Conservation (phyloP, 2,888 invertebrate genomes). For the Willowsia nigromaculata region DNA sequence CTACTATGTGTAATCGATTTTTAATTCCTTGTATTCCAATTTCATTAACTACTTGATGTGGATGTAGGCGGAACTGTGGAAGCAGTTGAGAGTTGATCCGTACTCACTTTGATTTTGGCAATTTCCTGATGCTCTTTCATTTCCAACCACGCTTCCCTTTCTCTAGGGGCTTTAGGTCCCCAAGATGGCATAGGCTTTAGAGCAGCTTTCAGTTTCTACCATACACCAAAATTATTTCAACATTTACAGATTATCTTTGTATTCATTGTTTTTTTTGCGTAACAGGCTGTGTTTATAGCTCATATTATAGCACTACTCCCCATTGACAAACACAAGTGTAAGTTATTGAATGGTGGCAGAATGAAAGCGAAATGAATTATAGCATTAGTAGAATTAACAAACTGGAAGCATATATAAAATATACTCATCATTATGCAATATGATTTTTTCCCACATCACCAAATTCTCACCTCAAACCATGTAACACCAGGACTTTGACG, state of each 20-base stretch:
- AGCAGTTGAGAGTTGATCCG: conserved; percentile 35
- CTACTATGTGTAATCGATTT: not conserved
- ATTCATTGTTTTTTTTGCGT: too few relatives aligned
- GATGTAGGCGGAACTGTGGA: conserved; percentile 24
- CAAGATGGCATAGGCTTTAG: conserved; percentile 48
- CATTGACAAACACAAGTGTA: too few relatives aligned
- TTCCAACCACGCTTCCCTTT: conserved; percentile 34
- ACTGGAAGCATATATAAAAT: not conserved
- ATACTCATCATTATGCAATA: not conserved
- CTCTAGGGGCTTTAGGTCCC: conserved; percentile 52
- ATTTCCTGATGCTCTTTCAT: not conserved
- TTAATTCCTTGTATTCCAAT: not conserved
- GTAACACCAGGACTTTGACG: conserved; percentile 73
- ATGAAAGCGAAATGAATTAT: not conserved
- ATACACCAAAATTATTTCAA: conserved; percentile 4
- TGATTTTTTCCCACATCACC: not conserved
- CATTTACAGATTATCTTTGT: not conserved
- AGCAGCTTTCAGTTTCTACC: conserved; percentile 48
- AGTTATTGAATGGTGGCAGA: too few relatives aligned
- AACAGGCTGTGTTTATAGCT: too few relatives aligned
- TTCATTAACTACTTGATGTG: not conserved
- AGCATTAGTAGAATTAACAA: too few relatives aligned
- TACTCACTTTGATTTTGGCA: not conserved
- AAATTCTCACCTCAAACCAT: conserved; percentile 33
- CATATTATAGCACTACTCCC: too few relatives aligned